phyloP scores from a whole-genome alignment of 2,797 vertebrate species.

The Argyrosomus regius region DNA sequence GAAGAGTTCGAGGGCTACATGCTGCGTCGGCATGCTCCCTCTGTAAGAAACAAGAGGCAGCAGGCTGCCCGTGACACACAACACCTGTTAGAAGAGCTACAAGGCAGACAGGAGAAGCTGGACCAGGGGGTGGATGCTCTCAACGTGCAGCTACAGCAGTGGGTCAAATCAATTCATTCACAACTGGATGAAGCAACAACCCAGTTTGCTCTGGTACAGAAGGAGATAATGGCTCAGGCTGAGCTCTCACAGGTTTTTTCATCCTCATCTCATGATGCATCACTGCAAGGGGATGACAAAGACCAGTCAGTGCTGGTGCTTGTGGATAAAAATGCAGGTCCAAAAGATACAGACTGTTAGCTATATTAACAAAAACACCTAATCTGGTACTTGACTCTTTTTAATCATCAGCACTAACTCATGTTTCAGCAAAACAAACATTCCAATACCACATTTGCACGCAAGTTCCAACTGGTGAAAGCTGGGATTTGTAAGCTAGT shows the following conservation, averaged over 20 bases:
- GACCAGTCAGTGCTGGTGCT: conserved; percentile 53
- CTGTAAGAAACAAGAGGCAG: conserved; percentile 49
- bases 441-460: conserved; percentile 47
- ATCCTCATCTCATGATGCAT: conserved; percentile 29
- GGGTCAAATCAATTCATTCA: conserved; percentile 81
- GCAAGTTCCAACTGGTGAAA: conserved; percentile 23
- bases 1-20: conserved; percentile 87
- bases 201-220: conserved; percentile 65
- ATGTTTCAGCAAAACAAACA: conserved; percentile 29
- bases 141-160: conserved; percentile 79
- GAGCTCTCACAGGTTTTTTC: conserved; percentile 22
- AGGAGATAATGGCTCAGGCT: conserved; percentile 64
- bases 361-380: conserved; percentile 20
- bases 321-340: conserved; percentile 37
- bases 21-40: conserved; percentile 70
- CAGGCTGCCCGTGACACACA: conserved; percentile 71
- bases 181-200: conserved; percentile 79
- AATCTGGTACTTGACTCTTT: conserved; percentile 39
- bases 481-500: conserved; percentile 7
- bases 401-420: conserved; percentile 43
- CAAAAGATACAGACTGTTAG: conserved; percentile 70
- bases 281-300: conserved; percentile 20
- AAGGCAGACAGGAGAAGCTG: conserved; percentile 83
- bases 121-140: conserved; percentile 76
- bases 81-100: conserved; percentile 79